Percentiles rank a stretch among this genome's conserved stretches.
Conservation (phyloP, 1,140 invertebrate genomes). For the Pollicipes pollicipes region DNA sequence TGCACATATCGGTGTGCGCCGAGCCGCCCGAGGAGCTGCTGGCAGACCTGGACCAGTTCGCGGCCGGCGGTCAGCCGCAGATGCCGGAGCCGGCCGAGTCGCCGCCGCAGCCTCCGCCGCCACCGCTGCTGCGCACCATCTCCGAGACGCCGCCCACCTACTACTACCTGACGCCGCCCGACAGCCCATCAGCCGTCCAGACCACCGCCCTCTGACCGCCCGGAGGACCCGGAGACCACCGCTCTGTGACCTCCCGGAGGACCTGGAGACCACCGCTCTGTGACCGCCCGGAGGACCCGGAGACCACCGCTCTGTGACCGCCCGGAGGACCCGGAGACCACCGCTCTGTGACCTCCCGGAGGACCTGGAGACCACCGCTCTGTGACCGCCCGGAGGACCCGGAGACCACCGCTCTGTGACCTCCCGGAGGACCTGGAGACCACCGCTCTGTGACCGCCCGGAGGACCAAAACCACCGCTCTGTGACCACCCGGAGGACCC, state of each 20-base stretch:
- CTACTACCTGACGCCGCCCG: constrained; percentile 25
- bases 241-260: constrained; percentile 49
- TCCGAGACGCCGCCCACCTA: constrained; percentile 31
- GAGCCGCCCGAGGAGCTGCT: not conserved
- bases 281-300: too few species aligned
- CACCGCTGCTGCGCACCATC: constrained; percentile 28
- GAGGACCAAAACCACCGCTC: too few species aligned
- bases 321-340: too few species aligned
- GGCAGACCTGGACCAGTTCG: constrained; percentile 34
- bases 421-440: too few species aligned
- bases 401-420: constrained; percentile 22
- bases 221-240: constrained; percentile 46
- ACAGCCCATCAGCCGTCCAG: constrained; percentile 15
- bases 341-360: constrained; percentile 49
- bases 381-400: too few species aligned
- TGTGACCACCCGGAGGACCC: too few species aligned
- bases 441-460: constrained; percentile 50
- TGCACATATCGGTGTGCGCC: not conserved
- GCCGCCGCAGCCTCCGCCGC: constrained; percentile 22
- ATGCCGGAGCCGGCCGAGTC: constrained; percentile 32
- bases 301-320: constrained; percentile 22
- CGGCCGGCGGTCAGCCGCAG: constrained; percentile 42
- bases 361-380: too few species aligned
- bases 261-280: too few species aligned
- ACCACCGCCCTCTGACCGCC: constrained; percentile 34